Evolutionary conservation across 2,797 vertebrate species (phyloP).

Genomic region (Sciaenops ocellatus): DNA sequence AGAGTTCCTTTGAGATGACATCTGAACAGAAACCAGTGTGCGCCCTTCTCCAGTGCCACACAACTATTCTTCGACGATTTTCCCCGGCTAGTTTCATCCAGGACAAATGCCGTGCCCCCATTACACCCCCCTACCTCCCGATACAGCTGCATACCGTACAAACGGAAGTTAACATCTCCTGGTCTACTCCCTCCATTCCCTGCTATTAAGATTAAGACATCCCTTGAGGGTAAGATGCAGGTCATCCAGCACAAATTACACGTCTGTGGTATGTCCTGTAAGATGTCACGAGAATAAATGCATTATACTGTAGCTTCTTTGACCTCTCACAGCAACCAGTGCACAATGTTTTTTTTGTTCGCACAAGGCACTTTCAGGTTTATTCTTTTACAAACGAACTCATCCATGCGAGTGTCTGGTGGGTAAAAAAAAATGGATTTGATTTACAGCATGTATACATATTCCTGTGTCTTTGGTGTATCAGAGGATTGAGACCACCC

Average conservation of each 20-base stretch:
- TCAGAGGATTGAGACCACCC: conserved; percentile 72
- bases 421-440: conserved; percentile 38
- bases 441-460: conserved; percentile 51
- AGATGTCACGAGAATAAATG: conserved; percentile 55
- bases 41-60: conserved; percentile 23
- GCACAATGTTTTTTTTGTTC: conserved; percentile 17
- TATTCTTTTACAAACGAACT: conserved; percentile 28
- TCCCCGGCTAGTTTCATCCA: conserved; percentile 53
- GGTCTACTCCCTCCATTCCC: conserved; percentile 67
- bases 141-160: conserved; percentile 71
- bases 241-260: conserved; percentile 76
- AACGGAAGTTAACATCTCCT: conserved; percentile 73
- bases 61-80: conserved; percentile 51
- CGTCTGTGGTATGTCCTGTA: conserved; percentile 72
- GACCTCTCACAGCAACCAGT: background rate
- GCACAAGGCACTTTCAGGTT: conserved; percentile 13
- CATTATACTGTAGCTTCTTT: conserved; percentile 11
- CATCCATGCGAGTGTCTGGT: background rate
- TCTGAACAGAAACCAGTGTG: conserved; percentile 79
- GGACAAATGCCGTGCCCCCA: conserved; percentile 63
- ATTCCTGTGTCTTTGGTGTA: conserved; percentile 39
- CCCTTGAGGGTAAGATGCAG: conserved; percentile 67
- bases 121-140: conserved; percentile 29
- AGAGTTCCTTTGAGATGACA: conserved; percentile 80
- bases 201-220: conserved; percentile 79